These are phyloP conservation scores for Pinctada fucata DNA, from an alignment of 2,888 invertebrate genomes.

Conservation along the genomic window DNA sequence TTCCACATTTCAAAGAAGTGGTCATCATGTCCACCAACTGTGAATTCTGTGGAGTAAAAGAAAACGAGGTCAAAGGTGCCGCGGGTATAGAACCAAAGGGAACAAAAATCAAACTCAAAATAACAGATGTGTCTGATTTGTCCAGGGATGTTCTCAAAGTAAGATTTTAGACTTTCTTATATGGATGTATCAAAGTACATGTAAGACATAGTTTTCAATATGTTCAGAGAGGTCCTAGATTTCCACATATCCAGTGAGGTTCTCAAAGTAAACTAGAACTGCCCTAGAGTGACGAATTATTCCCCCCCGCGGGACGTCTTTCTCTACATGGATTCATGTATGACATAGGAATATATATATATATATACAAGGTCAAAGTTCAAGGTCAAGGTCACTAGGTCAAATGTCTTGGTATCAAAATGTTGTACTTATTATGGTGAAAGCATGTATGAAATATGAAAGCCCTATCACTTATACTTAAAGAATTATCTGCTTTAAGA, in stretches of 20 bases:
- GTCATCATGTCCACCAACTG: constrained; percentile 98
- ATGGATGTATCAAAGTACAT: neutral
- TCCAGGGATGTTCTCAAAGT: constrained; percentile 95
- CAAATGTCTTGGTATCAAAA: too few relatives aligned
- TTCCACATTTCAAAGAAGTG: constrained; percentile 97
- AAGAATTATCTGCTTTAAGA: too few relatives aligned
- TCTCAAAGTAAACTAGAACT: neutral
- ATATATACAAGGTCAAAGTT: too few relatives aligned
- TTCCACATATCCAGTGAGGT: neutral
- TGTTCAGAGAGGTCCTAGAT: constrained; percentile 2
- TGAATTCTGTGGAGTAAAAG: constrained; percentile 91
- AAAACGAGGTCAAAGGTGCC: constrained; percentile 97
- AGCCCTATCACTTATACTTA: too few relatives aligned
- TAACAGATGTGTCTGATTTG: constrained; percentile 87
- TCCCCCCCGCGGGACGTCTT: too few relatives aligned
- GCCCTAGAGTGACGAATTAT: too few relatives aligned
- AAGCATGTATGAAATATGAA: too few relatives aligned
- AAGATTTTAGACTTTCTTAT: too few relatives aligned
- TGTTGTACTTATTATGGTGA: too few relatives aligned
- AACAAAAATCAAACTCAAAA: constrained; percentile 85
- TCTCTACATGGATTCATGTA: too few relatives aligned
- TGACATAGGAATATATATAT: too few relatives aligned
- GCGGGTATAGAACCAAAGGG: constrained; percentile 91
- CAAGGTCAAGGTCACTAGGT: too few relatives aligned
- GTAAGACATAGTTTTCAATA: neutral